Conservation (phyloP, 1,140 invertebrate genomes). For the Macrobrachium nipponense region DNA sequence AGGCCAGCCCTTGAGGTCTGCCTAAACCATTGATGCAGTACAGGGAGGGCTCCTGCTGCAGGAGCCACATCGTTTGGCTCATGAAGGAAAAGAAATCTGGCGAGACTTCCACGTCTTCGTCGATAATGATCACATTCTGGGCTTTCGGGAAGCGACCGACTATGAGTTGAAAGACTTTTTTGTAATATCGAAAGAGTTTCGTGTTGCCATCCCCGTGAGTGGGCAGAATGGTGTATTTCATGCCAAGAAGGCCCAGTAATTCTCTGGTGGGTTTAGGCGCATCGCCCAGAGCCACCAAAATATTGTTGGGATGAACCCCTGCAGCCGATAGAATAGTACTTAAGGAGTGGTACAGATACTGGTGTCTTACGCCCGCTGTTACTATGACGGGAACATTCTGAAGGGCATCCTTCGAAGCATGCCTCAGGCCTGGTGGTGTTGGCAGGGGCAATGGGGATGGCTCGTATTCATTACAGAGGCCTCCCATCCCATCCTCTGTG, state of each 20-base stretch:
- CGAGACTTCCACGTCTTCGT: slow-evolving; percentile 78
- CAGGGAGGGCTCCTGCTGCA: slow-evolving; percentile 73
- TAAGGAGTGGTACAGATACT: slow-evolving; percentile 54
- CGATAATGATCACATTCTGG: slow-evolving; percentile 73
- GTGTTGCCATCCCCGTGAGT: slow-evolving; percentile 31
- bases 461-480: slow-evolving; percentile 41
- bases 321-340: slow-evolving; percentile 39
- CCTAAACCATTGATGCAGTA: slow-evolving; percentile 76
- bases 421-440: slow-evolving; percentile 7
- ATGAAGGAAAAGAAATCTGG: slow-evolving; percentile 77
- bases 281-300: slow-evolving; percentile 43
- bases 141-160: slow-evolving; percentile 37
- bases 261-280: slow-evolving; percentile 35
- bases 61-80: slow-evolving; percentile 73
- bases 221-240: slow-evolving; percentile 40
- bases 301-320: slow-evolving; percentile 37
- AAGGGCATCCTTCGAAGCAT: slow-evolving; percentile 30
- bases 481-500: slow-evolving; percentile 45
- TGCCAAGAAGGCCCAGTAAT: slow-evolving; percentile 39
- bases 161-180: slow-evolving; percentile 45
- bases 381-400: slow-evolving; percentile 50
- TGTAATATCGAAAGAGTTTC: slow-evolving; percentile 49
- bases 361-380: slow-evolving; percentile 50
- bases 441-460: slow-evolving; percentile 46
- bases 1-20: slow-evolving; percentile 5